A percentile compares a stretch with the other conserved stretches of the same genome.
Conservation (phyloP, 1,140 invertebrate genomes). For the Formica selysi region DNA sequence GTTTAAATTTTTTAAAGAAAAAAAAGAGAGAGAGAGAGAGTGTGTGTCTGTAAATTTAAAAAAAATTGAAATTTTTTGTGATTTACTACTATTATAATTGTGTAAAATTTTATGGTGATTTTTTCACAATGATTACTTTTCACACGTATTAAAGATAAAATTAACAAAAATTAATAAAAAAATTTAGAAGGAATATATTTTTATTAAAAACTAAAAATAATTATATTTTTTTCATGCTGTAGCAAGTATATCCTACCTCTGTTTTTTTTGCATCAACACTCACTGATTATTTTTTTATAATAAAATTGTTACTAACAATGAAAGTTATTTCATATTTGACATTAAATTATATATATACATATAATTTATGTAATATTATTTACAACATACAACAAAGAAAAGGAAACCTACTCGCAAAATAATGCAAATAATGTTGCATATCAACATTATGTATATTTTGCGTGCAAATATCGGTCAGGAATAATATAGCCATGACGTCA, state of each 20-base stretch:
- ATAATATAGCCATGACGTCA: slow-evolving; percentile 25
- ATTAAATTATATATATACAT: neutral
- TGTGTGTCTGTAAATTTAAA: neutral
- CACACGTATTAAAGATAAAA: neutral
- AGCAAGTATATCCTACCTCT: neutral
- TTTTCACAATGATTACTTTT: neutral
- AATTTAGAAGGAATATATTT: neutral
- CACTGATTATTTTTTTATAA: neutral
- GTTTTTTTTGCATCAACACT: neutral
- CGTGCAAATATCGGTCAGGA: slow-evolving; percentile 30
- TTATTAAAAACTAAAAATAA: neutral
- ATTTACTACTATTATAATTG: neutral
- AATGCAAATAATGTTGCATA: neutral
- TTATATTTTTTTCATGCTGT: neutral
- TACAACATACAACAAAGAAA: neutral
- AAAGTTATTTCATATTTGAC: neutral
- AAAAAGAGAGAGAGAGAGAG: too few species aligned
- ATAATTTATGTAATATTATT: neutral
- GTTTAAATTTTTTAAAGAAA: neutral
- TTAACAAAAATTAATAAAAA: neutral
- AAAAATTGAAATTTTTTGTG: neutral
- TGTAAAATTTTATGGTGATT: neutral
- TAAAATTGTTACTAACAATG: neutral
- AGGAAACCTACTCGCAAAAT: neutral
- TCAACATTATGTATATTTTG: neutral